Conservation (phyloP, 2,113 vertebrate genomes). For the Pluvianellus socialis region DNA sequence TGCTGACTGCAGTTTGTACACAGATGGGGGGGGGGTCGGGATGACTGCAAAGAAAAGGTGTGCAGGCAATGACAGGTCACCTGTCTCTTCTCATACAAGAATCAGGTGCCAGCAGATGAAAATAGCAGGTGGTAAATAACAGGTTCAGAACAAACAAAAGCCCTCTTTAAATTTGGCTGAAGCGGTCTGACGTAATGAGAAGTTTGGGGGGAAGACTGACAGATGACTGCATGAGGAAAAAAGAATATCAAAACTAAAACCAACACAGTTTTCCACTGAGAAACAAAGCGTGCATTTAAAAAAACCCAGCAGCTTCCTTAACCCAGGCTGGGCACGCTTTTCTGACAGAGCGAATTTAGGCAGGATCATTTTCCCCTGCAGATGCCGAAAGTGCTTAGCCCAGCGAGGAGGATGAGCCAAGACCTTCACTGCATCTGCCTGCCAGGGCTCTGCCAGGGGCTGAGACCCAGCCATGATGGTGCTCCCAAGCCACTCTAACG, state of each 20-base stretch:
- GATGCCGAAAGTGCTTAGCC: background rate
- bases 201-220: background rate
- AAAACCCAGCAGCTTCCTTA: background rate
- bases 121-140: background rate
- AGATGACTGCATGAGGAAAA: background rate
- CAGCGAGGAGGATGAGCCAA: background rate
- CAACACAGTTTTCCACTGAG: background rate
- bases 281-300: background rate
- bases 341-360: background rate
- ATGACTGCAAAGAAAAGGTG: background rate
- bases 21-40: background rate
- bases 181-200: background rate
- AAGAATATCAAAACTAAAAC: no score
- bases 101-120: background rate
- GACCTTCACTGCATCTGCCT: background rate
- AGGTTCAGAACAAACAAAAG: background rate
- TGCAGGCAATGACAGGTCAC: background rate
- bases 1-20: background rate
- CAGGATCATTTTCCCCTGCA: background rate
- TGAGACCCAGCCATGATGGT: background rate
- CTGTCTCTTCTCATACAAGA: background rate
- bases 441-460: background rate
- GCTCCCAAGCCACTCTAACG: background rate
- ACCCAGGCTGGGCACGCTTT: background rate
- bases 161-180: background rate